Evolutionary conservation across 2,113 vertebrate species (phyloP), one percentile per base, ranked within the genome.

Genomic region (Vanacampus margaritifer): DNA sequence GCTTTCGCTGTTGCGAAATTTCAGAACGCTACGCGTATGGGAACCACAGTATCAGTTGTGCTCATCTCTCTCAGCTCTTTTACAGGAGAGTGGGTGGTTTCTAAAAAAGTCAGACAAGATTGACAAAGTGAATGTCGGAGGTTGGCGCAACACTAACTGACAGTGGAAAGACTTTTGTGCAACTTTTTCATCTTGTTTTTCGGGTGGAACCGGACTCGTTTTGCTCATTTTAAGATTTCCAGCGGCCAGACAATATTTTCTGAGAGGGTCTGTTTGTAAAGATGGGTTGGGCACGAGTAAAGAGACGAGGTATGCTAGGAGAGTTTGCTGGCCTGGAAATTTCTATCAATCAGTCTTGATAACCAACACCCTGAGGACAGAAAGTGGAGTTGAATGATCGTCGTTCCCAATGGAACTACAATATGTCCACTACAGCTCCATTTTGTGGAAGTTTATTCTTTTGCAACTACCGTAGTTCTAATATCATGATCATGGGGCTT

Each of bases 1-100:
- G 50, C 86, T 86, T 86, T 89, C 75, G 68, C 79, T 23, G 10
- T 88, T 90, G 90, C 89, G 90, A 92, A 89, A 90, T 89, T 91
- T 91, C 88, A 87, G 89, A 90, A 84, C 80, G 84, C 83, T 67
- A 70, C 83, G 84, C 73, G 79, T 87, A 88, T 91, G 91, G 88
- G 89, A 91, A 90, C 80, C 79, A 50, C 72, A 72, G 82, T 90
- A 91, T 90, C 88, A 72, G 78, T 82, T 82, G 71, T 68, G 81
- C 86, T 86, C 89, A 87, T 90, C 87, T 87, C 65, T 14, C 81
- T 82, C 74, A 65, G 86, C 79, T 85, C 84, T 84, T 90, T 89
- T 86, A 86, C 75, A 88, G 78, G 85, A 51, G 65, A 63, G 71
- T 73, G 63, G 80, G 84, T 35, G 83, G 87, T 86, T 88, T 90